Evolutionary conservation across 2,888 invertebrate species (phyloP).

Genomic region (Callimorpha dominula): DNA sequence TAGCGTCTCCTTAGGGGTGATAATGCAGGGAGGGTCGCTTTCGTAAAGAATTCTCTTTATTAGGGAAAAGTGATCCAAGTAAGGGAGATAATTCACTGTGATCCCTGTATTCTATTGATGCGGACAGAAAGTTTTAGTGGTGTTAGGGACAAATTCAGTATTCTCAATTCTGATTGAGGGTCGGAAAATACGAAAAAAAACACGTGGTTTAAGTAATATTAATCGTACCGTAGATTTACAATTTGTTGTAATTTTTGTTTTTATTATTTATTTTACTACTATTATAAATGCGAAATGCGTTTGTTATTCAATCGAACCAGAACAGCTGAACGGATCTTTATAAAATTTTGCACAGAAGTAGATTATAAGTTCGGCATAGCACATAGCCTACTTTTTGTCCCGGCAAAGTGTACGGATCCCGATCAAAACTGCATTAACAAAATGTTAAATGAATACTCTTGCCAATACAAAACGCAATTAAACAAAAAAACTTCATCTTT

Average conservation of each 20-base stretch:
- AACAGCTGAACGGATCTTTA: no score
- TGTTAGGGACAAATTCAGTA: neutral
- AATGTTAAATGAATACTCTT: no score
- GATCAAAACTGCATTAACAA: no score
- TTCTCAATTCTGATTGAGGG: neutral
- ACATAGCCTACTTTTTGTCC: no score
- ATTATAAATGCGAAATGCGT: no score
- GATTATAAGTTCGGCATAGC: no score
- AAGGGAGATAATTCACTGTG: slow-evolving; percentile 8
- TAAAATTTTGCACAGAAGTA: no score
- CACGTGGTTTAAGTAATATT: neutral
- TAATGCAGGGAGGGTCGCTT: slow-evolving; percentile 14
- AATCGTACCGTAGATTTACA: neutral
- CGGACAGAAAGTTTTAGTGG: slow-evolving; percentile 14
- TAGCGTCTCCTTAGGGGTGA: slow-evolving; percentile 8
- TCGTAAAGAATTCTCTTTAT: slow-evolving; percentile 7
- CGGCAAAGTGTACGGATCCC: no score
- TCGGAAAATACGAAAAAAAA: neutral
- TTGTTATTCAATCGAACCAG: no score
- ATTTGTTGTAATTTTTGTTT: neutral
- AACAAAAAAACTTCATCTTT: no score
- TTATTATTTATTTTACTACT: neutral
- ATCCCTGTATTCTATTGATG: slow-evolving; percentile 4
- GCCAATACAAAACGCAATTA: no score
- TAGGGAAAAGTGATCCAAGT: slow-evolving; percentile 7